Conservation (phyloP, 2,888 invertebrate genomes). For the Drosophila peninsularis region DNA sequence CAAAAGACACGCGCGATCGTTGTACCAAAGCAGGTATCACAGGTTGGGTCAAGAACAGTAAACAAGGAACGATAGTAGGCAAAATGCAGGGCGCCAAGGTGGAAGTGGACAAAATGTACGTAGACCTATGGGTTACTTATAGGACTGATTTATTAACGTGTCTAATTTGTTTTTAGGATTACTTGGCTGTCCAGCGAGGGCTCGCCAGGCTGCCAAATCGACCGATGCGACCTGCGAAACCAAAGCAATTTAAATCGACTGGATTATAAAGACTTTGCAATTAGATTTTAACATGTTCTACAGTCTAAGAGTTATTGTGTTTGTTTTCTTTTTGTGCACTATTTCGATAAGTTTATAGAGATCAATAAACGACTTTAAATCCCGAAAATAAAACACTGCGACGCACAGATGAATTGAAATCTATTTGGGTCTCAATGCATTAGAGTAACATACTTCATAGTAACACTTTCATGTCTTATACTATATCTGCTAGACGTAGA, state of each 20-base stretch:
- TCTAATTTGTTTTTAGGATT: constrained; percentile 86
- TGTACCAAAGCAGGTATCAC: constrained; percentile 90
- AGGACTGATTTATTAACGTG: not conserved
- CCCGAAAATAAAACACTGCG: constrained; percentile 22
- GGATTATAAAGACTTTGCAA: constrained; percentile 90
- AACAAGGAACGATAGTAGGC: constrained; percentile 94
- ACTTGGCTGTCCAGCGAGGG: constrained; percentile 93
- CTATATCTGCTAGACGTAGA: constrained; percentile 32
- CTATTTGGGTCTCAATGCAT: constrained; percentile 68
- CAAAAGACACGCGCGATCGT: constrained; percentile 93
- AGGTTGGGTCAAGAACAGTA: constrained; percentile 97
- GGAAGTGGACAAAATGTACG: constrained; percentile 93
- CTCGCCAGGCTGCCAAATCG: constrained; percentile 93
- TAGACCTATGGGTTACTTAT: constrained; percentile 48
- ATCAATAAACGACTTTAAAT: constrained; percentile 41
- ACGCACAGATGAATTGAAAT: constrained; percentile 59
- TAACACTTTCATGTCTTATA: constrained; percentile 62
- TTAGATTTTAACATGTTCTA: constrained; percentile 89
- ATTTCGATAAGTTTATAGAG: constrained; percentile 69
- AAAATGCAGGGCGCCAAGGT: constrained; percentile 93
- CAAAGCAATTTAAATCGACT: constrained; percentile 89
- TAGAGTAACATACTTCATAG: constrained; percentile 53
- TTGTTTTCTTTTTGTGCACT: constrained; percentile 61
- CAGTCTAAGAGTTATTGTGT: constrained; percentile 46
- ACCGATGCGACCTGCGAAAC: constrained; percentile 92